These are phyloP conservation scores for Charina bottae DNA, from an alignment of 2,113 vertebrate species.

Conservation along the genomic window DNA sequence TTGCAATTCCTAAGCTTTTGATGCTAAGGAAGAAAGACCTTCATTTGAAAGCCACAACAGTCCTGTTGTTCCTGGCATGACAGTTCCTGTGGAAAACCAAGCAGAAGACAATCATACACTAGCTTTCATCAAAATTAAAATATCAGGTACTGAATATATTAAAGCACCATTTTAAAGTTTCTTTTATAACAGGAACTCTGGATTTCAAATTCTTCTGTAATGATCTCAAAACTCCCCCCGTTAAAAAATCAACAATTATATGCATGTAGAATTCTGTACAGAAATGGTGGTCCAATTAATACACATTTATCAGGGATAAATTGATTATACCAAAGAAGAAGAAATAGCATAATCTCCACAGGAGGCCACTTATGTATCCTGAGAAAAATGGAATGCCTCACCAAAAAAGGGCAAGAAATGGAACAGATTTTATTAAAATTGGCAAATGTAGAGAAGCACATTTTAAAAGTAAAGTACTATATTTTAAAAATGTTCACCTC, in stretches of 20 bases:
- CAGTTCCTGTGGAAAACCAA: slow-evolving; percentile 29
- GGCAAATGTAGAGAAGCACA: neutral
- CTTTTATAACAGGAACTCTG: neutral
- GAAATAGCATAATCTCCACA: neutral
- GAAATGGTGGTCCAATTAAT: neutral
- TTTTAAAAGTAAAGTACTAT: neutral
- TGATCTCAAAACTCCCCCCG: neutral
- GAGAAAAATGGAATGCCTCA: neutral
- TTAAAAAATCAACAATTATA: neutral
- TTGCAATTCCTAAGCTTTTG: slow-evolving; percentile 25
- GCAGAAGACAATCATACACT: slow-evolving; percentile 41
- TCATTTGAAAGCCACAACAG: slow-evolving; percentile 43
- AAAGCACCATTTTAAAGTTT: neutral
- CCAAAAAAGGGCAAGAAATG: neutral
- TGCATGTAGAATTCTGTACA: neutral
- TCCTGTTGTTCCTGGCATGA: slow-evolving; percentile 43
- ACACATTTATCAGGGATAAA: neutral
- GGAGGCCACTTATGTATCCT: neutral
- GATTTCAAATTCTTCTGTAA: neutral
- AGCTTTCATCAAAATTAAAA: slow-evolving; percentile 60
- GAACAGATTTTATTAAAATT: neutral
- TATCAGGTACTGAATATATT: slow-evolving; percentile 69
- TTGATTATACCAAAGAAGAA: neutral
- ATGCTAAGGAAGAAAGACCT: slow-evolving; percentile 38
- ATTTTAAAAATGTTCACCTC: neutral